Base-by-base conservation (phyloP, 2,113 vertebrate species). In the Uria lomvia region DNA sequence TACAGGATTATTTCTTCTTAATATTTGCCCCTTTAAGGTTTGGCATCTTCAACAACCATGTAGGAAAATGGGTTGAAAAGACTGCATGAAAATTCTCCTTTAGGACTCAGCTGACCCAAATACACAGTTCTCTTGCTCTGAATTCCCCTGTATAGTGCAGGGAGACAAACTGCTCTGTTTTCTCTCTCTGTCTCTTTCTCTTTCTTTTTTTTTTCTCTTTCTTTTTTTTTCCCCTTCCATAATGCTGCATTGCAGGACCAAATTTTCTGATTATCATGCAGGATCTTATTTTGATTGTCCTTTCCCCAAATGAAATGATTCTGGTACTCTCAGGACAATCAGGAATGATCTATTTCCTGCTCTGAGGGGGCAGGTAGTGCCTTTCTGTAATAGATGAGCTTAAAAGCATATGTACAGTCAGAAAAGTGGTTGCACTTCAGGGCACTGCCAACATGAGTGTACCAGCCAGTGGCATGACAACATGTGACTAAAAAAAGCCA, bases 91-190 rank as follows among this genome's bases (percentile, higher is more conserved):
- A 94, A 94, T 95, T 97, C 86, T 96, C 90, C 97, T 97, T 93
- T 89, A 97, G 96, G 97, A 97, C 78, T 94, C 79, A 76, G 77
- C 1, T 98, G 97, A 97, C 97, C 97, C 97, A 98, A 97, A 97
- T 97, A 96, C 92, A 97, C 95, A 92, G 36, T 95, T 95, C 86
- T 92, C 58, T 75, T 91, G 92, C 86, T 95, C 94, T 94, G 72
- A 91, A 94, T 97, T 96, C 74, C 66, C 40, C 42, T 87, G 34
- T 55, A 76, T 47, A 89, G 91, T 67, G 71, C 93, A 94, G 85
- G 43, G 60, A 93, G 87, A 94, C 83, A 90, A 93, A 76, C 73
- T 65, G 91, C 75, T 96, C 87, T 88, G 85, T 71, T 96, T 78
- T 68, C 16, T 58, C 38, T 47, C 36, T 26, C 47, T 30, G 7